Evolutionary conservation across 1,140 invertebrate genomes (phyloP).

Genomic region (Conus ventricosus): DNA sequence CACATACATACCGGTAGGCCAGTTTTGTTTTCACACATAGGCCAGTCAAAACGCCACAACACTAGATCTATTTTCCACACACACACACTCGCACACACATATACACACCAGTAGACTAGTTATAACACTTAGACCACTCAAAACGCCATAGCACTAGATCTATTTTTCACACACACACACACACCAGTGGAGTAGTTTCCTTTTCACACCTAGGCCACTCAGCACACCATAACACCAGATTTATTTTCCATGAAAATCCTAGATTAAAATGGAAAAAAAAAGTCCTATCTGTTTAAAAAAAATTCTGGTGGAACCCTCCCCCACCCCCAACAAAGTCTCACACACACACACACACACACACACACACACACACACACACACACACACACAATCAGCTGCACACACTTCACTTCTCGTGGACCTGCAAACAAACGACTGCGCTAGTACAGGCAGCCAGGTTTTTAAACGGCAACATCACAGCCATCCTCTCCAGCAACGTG

Average conservation of each 20-base stretch:
- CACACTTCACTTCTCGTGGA: slow-evolving; percentile 13
- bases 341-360: slow-evolving; percentile 16
- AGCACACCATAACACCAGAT: background rate
- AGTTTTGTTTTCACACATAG: too few species aligned
- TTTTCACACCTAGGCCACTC: background rate
- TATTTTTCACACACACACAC: background rate
- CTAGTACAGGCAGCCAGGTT: background rate
- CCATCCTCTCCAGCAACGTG: background rate
- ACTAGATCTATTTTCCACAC: slow-evolving; percentile 16
- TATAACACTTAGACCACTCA: background rate
- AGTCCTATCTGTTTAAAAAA: background rate
- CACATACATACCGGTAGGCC: background rate
- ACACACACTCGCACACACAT: too few species aligned
- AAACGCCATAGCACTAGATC: background rate
- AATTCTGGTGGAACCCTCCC: background rate
- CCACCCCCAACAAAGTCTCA: background rate
- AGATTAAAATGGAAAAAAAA: background rate
- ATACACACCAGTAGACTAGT: too few species aligned
- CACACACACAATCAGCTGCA: too few species aligned
- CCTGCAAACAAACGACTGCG: background rate
- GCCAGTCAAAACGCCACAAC: background rate
- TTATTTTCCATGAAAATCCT: background rate
- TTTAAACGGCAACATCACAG: background rate
- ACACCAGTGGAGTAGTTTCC: background rate
- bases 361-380: slow-evolving; percentile 19